These are phyloP conservation scores for Panagrolaimus sp. DNA, from an alignment of 1,140 invertebrate species.

Conservation along the genomic window DNA sequence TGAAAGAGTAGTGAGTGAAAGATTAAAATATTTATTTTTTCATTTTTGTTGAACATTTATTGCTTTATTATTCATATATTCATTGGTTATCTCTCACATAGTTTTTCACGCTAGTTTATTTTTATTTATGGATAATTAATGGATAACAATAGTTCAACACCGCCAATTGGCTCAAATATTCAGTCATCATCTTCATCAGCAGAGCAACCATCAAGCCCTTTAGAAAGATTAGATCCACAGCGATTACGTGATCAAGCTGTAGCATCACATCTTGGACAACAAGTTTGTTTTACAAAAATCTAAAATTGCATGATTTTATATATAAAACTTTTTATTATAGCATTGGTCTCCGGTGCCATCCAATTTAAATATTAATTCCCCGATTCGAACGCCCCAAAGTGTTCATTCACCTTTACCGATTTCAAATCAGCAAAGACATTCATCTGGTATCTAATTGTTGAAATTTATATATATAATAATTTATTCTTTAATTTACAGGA, in stretches of 20 bases:
- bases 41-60: too few relatives aligned
- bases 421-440: slow-evolving; percentile 10
- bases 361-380: background rate
- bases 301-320: too few relatives aligned
- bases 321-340: background rate
- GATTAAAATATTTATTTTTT: too few relatives aligned
- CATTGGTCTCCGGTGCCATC: background rate
- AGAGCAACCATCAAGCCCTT: slow-evolving; percentile 10
- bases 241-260: slow-evolving; percentile 12
- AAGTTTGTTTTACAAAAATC: background rate
- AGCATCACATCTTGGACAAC: background rate
- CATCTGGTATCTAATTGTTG: background rate
- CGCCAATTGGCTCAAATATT: slow-evolving; percentile 1
- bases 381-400: background rate
- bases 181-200: background rate
- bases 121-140: too few relatives aligned
- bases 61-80: too few relatives aligned
- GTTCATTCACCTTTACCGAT: background rate
- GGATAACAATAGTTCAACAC: too few relatives aligned
- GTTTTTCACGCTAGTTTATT: too few relatives aligned
- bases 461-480: too few relatives aligned
- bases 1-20: too few relatives aligned
- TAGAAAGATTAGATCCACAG: slow-evolving; percentile 10
- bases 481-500: background rate
- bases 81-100: too few relatives aligned